Percentiles rank a stretch among this genome's conserved stretches.
These are phyloP conservation scores for Lepisosteus oculatus DNA, from an alignment of 2,113 vertebrate genomes.

Conservation along the genomic window DNA sequence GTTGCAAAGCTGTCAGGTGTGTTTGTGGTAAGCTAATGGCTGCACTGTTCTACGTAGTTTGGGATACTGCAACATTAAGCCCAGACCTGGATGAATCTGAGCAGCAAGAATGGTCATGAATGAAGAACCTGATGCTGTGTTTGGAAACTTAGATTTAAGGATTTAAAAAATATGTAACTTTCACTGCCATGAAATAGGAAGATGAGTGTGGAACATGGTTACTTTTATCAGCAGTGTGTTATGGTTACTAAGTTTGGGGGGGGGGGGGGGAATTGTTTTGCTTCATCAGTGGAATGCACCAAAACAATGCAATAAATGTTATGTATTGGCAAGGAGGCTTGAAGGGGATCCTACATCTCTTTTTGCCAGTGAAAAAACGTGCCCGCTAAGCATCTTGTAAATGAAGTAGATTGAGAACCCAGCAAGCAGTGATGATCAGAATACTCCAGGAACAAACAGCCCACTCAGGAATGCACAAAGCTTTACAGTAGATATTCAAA, in stretches of 20 bases:
- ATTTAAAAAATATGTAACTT: conserved; percentile 22
- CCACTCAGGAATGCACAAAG: background rate
- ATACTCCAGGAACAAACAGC: background rate
- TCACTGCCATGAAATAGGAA: background rate
- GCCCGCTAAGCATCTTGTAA: background rate
- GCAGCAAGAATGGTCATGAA: conserved; percentile 45
- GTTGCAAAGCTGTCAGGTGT: conserved; percentile 59
- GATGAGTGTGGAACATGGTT: too few relatives aligned
- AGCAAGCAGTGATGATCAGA: background rate
- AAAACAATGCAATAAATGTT: too few relatives aligned
- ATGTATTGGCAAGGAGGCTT: too few relatives aligned
- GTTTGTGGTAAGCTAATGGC: conserved; percentile 42
- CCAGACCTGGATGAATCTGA: conserved; percentile 45
- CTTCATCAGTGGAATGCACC: too few relatives aligned
- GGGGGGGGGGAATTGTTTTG: too few relatives aligned
- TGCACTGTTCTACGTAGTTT: conserved; percentile 37
- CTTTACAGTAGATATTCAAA: background rate
- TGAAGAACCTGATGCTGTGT: conserved; percentile 46
- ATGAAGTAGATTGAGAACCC: background rate
- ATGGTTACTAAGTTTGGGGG: too few relatives aligned
- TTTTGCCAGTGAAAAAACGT: background rate
- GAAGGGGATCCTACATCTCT: too few relatives aligned
- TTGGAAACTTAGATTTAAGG: conserved; percentile 44
- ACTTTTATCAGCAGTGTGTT: too few relatives aligned
- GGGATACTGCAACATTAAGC: conserved; percentile 52